Conservation (phyloP, 2,888 invertebrate species). For the Nysson spinosus region DNA sequence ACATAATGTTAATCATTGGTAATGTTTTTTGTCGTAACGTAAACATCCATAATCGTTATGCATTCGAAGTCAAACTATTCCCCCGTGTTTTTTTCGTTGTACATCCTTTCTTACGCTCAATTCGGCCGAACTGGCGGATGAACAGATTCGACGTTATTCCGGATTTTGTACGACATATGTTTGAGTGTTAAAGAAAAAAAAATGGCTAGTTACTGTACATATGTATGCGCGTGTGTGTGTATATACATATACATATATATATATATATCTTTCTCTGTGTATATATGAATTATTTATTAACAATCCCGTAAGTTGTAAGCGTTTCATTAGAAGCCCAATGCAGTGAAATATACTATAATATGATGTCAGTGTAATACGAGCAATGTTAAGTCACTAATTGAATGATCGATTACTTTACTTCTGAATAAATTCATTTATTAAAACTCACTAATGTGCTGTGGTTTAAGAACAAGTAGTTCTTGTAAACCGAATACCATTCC, state of each 20-base stretch:
- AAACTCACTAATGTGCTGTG: not conserved
- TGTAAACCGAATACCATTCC: too few species aligned
- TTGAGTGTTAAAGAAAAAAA: conserved; percentile 51
- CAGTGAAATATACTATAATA: conserved; percentile 25
- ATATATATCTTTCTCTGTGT: conserved; percentile 52
- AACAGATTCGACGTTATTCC: conserved; percentile 40
- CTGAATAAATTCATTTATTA: conserved; percentile 32
- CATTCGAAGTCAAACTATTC: conserved; percentile 21
- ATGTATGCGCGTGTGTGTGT: conserved; percentile 36
- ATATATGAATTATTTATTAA: conserved; percentile 60
- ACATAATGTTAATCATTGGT: conserved; percentile 34
- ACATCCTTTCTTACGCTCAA: conserved; percentile 43
- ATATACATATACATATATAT: conserved; percentile 32
- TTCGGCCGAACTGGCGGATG: conserved; percentile 45
- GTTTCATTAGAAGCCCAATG: conserved; percentile 37
- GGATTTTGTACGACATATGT: conserved; percentile 53
- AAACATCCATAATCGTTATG: conserved; percentile 25
- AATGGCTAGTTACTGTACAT: conserved; percentile 52
- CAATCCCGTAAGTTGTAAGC: conserved; percentile 40
- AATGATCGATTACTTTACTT: conserved; percentile 27
- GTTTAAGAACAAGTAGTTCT: conserved; percentile 1
- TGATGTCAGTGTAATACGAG: conserved; percentile 20
- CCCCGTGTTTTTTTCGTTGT: conserved; percentile 6
- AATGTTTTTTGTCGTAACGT: conserved; percentile 38
- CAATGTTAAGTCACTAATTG: conserved; percentile 12